Evolutionary conservation across 2,888 invertebrate species (phyloP), one percentile per base, ranked within the genome.

Genomic region (Strigamia maritima): DNA sequence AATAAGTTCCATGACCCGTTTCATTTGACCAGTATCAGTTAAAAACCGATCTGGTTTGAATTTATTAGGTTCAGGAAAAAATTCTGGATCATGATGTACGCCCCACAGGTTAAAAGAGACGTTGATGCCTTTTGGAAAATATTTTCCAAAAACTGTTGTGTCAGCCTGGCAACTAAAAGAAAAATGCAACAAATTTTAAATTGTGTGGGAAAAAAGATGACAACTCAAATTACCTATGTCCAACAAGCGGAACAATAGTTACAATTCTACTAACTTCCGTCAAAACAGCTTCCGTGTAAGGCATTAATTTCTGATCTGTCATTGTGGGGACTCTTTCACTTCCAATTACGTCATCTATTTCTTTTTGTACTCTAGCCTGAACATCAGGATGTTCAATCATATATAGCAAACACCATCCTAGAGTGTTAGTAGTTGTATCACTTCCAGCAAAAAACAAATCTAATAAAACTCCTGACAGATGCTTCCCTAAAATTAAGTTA

Each of bases 211-310:
- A 40, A 40, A 40, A 7, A 10, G 14, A 7, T 40, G 40, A 40
- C 40, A 49, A n/a, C 49, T 10, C 49, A n/a, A 49, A 49, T 40
- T 49, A 49, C 49, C 49, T 6, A 49, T 49, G 49, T n/a, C 4
- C 49, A n/a, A 49, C 49, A 49, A 49, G 14, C n/a, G 65, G 65
- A 24, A 10, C 65, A 26, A 65, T 26, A 8, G 65, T 65, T 8
- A 65, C 65, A 65, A 65, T 65, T 28, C 65, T 65, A 26, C 26
- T 65, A 10, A 65, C 65, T 65, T 65, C 65, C 65, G 26, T 65
- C 3, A 65, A 14, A 7, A 24, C 24, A 2, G 65, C 65, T 65
- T 65, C 65, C 7, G 65, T 65, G 65, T 65, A 65, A 6, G 65
- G 65, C 65, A 65, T 65, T 8, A 65, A 26, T 26, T 65, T 65